Percentiles rank a stretch among this genome's conserved stretches.
These are phyloP conservation scores for Calliphora vomitoria DNA, from an alignment of 2,888 invertebrate species.

Conservation along the genomic window DNA sequence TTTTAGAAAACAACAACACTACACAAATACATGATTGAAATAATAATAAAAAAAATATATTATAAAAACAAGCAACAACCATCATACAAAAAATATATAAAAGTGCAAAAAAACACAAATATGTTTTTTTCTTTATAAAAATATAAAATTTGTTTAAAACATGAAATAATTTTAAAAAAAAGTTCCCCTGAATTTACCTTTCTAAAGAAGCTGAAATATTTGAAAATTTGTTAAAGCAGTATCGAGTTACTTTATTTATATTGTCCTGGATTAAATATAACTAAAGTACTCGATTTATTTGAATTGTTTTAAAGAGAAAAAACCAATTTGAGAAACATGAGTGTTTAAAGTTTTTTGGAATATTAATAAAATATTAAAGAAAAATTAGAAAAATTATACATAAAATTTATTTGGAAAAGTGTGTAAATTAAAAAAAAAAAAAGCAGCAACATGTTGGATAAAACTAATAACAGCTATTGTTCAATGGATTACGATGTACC, in stretches of 20 bases:
- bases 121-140: background rate
- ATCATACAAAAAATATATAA: background rate
- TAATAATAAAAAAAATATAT: conserved; percentile 9
- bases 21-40: conserved; percentile 41
- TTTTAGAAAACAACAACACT: conserved; percentile 54
- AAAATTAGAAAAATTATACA: conserved; percentile 18
- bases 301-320: background rate
- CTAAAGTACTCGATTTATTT: conserved; percentile 78
- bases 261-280: conserved; percentile 83
- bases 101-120: background rate
- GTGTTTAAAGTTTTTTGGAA: conserved; percentile 30
- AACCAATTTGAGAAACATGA: conserved; percentile 58
- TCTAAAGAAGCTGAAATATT: background rate
- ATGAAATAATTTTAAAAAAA: conserved; percentile 26
- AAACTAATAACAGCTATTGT: conserved; percentile 77
- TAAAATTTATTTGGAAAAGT: background rate
- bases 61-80: background rate
- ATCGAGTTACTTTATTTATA: conserved; percentile 81
- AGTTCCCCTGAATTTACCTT: background rate
- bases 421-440: background rate
- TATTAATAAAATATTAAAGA: conserved; percentile 27
- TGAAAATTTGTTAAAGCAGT: conserved; percentile 37
- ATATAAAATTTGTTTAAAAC: background rate
- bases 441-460: conserved; percentile 80
- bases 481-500: conserved; percentile 83